phyloP scores from a whole-genome alignment of 2,797 vertebrate genomes.

The Coccyzus lansbergi region DNA sequence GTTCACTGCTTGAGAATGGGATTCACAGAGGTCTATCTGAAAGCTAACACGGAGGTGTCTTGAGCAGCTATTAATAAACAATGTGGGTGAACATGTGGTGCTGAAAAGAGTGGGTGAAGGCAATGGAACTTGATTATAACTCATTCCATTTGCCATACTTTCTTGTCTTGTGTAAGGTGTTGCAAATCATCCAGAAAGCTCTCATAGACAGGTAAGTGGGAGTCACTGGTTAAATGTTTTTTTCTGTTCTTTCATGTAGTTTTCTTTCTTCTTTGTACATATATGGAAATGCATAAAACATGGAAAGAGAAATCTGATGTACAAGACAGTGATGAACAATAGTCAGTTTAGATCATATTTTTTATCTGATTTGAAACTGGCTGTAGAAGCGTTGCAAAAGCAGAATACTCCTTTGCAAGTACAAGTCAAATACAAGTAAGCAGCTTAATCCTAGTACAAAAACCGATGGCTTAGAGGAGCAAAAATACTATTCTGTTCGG shows the following conservation, averaged over 20 bases:
- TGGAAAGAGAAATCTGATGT: neutral
- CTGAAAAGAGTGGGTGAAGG: neutral
- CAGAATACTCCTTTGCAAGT: neutral
- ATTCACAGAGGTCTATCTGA: neutral
- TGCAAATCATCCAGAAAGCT: neutral
- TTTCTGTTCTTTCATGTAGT: neutral
- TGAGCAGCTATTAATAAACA: neutral
- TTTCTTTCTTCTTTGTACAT: neutral
- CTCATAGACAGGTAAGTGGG: neutral
- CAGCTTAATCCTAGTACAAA: neutral
- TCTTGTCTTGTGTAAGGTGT: neutral
- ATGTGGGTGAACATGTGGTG: neutral
- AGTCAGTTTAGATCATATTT: neutral
- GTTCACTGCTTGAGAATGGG: neutral
- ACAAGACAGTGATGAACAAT: neutral
- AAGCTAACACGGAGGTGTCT: neutral
- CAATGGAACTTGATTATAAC: neutral
- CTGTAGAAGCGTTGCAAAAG: neutral
- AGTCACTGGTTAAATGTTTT: neutral
- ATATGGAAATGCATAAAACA: neutral
- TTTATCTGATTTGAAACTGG: neutral
- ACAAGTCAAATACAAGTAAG: neutral
- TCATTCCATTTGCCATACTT: neutral
- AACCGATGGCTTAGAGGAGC: neutral
- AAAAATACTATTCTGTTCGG: neutral